Evolutionary conservation across 2,888 invertebrate genomes (phyloP), one percentile per base, ranked within the genome.

Genomic region (Automeris io): DNA sequence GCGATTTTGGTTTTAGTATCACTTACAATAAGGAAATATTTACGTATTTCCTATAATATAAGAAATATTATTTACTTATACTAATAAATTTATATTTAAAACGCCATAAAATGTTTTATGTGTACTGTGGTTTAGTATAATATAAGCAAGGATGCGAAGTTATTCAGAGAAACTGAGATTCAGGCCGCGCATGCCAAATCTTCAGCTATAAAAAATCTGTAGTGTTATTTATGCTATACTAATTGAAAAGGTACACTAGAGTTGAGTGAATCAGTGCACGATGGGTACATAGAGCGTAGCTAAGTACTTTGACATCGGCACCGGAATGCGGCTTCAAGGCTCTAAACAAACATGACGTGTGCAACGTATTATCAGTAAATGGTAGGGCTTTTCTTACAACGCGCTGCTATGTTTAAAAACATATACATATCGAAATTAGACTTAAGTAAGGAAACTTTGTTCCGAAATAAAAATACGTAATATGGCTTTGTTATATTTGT

Each of bases 231-330:
- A 56, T 50, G 48, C 40, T 49, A 54, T 46, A 51, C 52, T 51
- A 57, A 57, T 60, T 54, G 51, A 39, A 32, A 34, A 23, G 33
- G 37, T 35, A 38, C 31, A 47, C 40, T 32, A 19, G 33, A 12
- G 40, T 48, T 41, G 43, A 43, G 46, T 46, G 52, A 58, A 50
- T 56, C 58, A 50, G 43, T 38, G 26, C 39, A 42, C 40, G 37
- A 41, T 47, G 39, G 42, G 33, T 41, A 41, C 41, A 49, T 51
- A 47, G 49, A 55, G 54, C 46, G 51, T 49, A 58, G 61, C 61
- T 70, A 70, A 75, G 69, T 78, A 74, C 70, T 76, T 70, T 73
- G 81, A 76, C 81, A 78, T 75, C 70, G 71, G 61, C 63, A 59
- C 48, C 57, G 74, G 83, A 81, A 83, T 83, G 81, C 56, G 72